Base-by-base conservation (phyloP, 35 echinoderm and acorn worm genomes). In the Holothuria glaberrima region DNA sequence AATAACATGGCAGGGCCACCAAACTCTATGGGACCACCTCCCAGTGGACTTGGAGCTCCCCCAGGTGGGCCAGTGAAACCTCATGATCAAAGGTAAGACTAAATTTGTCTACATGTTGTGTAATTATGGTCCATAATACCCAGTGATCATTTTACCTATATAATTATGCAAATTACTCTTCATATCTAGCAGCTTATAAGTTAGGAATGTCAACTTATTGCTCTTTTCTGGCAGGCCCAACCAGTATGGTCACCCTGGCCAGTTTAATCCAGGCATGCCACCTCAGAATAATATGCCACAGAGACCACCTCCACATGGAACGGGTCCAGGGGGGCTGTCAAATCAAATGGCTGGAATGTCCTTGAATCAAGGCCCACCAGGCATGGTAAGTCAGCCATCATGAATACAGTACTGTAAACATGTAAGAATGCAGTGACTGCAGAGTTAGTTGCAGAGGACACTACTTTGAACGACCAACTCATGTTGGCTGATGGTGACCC, bases 301-400 rank as follows among this genome's bases (percentile, higher is more conserved):
- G 50, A 24, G 38, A 52, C 35, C 44, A 24, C 44, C 74, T 48
- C 74, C 5, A 1, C 74, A 48, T 5, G 0, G 38, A 19, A 33
- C 74, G 10, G 74, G 74, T 24, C 74, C 41, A 0, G 74, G 45
- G 24, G 74, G 74, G 14, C 20, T 78, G 50, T 25, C 74, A 25
- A 78, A 78, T 78, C 74, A 78, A 38, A 78, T 78, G 74, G 36
- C 38, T 48, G 74, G 74, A 0, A 78, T 78, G 74, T 48, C 21
- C 50, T 50, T 78, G 29, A 78, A 78, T 52, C 74, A 78, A 50
- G 74, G 31, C 7, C 74, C 74, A 78, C 35, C 74, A 21, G 50
- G 20, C 50, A 78, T 78, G 74, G 74, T 78, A 52, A 78, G 74
- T 48, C 22, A 13, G 5, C n/a, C 1, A 25, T 27, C n/a, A 9